Base-by-base conservation (phyloP, 2,888 invertebrate genomes). In the Folsomia candida region DNA sequence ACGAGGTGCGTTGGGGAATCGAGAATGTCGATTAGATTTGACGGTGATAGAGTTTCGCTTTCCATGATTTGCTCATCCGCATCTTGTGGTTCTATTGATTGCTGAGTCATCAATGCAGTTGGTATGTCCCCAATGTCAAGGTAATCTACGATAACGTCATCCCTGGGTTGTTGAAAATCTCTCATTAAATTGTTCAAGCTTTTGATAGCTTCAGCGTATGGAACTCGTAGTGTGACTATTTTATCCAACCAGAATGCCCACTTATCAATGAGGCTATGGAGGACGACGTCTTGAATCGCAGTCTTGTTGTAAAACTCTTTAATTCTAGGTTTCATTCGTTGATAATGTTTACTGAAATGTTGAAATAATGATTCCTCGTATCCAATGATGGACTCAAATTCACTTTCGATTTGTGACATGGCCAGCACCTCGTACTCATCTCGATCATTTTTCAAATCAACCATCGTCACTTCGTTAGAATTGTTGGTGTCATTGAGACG, bases 231-330 rank as follows among this genome's bases (percentile, higher is more conserved):
- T 4, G 54, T 6, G 4, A 54, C 59, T 6, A 9, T n/a, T 59
- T 25, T 22, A 59, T 81, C 80, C 54, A 81, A 62, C 81, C 81
- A 81, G 69, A 80, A 80, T 6, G 80, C 80, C 79, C 81, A 81
- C 54, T 75, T 73, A 57, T 80, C 76, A 51, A 80, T 72, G 67
- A 74, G 70, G 47, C 75, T 68, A 68, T 75, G 68, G 51, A 73
- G 70, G 18, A 80, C 66, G 25, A 80, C 71, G 67, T 78, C 73
- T 62, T 75, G 70, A 29, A 79, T 54, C 66, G 70, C 69, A 4
- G 61, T 51, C n/a, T 65, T 22, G 47, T 61, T 60, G 62, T 73
- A 69, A 18, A 63, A 60, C 3, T 69, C 67, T 2, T 29, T 60
- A 9, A 73, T 66, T n/a, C 68, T 14, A 14, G 29, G 25, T 18